phyloP scores from a whole-genome alignment of 2,888 invertebrate species.

The Limnephilus rhombicus region DNA sequence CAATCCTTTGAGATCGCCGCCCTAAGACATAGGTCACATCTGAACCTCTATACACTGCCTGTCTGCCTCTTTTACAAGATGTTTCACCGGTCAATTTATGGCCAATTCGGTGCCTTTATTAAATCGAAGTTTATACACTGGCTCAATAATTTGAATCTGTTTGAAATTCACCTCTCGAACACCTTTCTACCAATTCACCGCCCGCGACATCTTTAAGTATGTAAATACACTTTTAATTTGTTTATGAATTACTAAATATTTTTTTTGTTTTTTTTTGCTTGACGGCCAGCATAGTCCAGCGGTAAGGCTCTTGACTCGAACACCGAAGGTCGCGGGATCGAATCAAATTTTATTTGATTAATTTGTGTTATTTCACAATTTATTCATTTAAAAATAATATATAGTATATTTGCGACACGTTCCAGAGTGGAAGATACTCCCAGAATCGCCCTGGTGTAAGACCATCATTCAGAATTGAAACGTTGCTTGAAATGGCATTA shows the following conservation, averaged over 20 bases:
- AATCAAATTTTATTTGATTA: too few species aligned
- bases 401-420: too few species aligned
- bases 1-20: slow-evolving; percentile 21
- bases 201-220: background rate
- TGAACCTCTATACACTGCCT: background rate
- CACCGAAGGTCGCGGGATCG: too few species aligned
- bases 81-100: background rate
- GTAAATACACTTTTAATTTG: background rate
- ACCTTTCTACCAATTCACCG: background rate
- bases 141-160: background rate
- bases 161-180: background rate
- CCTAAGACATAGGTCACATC: background rate
- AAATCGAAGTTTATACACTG: background rate
- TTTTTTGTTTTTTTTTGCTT: background rate
- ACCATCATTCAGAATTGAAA: too few species aligned
- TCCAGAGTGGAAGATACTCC: too few species aligned
- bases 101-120: background rate
- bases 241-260: background rate
- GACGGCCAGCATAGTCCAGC: too few species aligned
- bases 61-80: background rate
- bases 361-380: too few species aligned
- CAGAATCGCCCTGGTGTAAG: too few species aligned
- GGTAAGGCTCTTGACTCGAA: too few species aligned
- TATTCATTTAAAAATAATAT: too few species aligned
- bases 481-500: too few species aligned